phyloP scores from a whole-genome alignment of 2,888 invertebrate species.

The Busseola fusca region DNA sequence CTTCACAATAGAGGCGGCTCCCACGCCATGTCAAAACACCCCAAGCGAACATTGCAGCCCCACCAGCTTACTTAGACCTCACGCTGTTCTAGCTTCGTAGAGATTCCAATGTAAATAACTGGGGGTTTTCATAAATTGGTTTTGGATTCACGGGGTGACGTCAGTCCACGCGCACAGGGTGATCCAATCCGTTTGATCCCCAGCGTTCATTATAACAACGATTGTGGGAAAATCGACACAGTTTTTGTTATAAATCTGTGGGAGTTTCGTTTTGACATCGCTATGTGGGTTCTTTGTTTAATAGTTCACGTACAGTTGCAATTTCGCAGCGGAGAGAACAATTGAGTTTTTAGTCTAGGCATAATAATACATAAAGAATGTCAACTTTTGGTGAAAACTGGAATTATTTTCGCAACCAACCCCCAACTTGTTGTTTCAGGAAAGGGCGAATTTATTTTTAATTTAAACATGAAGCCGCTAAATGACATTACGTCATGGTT shows the following conservation, averaged over 20 bases:
- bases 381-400: constrained; percentile 22
- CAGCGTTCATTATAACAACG: constrained; percentile 78
- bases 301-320: constrained; percentile 54
- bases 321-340: constrained; percentile 53
- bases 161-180: constrained; percentile 74
- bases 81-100: constrained; percentile 44
- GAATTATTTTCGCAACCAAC: constrained; percentile 8
- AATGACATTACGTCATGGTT: not conserved
- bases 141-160: constrained; percentile 69
- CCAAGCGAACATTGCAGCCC: constrained; percentile 68
- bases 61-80: constrained; percentile 68
- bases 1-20: constrained; percentile 85
- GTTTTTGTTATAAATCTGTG: constrained; percentile 87
- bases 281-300: constrained; percentile 72
- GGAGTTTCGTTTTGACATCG: constrained; percentile 84
- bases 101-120: constrained; percentile 27
- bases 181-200: constrained; percentile 84
- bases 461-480: not conserved
- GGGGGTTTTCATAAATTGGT: constrained; percentile 71
- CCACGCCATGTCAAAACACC: constrained; percentile 88
- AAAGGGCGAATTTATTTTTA: not conserved
- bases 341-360: constrained; percentile 44
- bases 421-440: not conserved
- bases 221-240: constrained; percentile 87
- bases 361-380: constrained; percentile 23